Conservation (phyloP, 92 coral and sea anemone species). For the Scolanthus callimorphus region DNA sequence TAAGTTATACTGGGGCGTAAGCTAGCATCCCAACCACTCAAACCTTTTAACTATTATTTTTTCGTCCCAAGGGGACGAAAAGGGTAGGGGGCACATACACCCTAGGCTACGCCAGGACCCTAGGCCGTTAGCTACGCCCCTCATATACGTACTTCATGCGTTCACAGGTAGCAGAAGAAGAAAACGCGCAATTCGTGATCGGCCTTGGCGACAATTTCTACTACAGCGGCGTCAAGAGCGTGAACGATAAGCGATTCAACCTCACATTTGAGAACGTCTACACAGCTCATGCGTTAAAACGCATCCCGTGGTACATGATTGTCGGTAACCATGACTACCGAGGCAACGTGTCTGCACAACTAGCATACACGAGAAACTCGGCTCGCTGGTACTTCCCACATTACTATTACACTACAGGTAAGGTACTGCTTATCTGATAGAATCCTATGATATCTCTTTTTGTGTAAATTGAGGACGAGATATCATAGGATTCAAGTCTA, state of each 20-base stretch:
- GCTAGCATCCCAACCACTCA: too few relatives aligned
- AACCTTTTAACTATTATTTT: too few relatives aligned
- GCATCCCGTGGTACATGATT: constrained; percentile 90
- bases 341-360: constrained; percentile 92
- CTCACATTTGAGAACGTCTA: constrained; percentile 77
- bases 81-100: too few relatives aligned
- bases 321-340: constrained; percentile 95
- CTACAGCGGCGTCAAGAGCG: constrained; percentile 75
- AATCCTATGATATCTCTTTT: too few relatives aligned
- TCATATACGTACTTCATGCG: too few relatives aligned
- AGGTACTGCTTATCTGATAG: too few relatives aligned
- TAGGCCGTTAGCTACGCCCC: too few relatives aligned
- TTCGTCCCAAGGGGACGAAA: too few relatives aligned
- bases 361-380: constrained; percentile 76
- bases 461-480: too few relatives aligned
- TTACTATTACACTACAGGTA: constrained; percentile 78
- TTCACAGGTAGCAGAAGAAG: constrained; percentile 47
- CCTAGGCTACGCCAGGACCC: too few relatives aligned
- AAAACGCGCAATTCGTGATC: constrained; percentile 61
- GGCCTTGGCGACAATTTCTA: constrained; percentile 97
- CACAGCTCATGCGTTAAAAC: constrained; percentile 44
- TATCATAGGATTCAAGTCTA: too few relatives aligned
- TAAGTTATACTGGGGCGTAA: too few relatives aligned
- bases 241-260: constrained; percentile 64
- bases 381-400: constrained; percentile 86